These are phyloP conservation scores for Sylvilagus floridanus DNA, from an alignment of 2,797 vertebrate species.

Conservation along the genomic window DNA sequence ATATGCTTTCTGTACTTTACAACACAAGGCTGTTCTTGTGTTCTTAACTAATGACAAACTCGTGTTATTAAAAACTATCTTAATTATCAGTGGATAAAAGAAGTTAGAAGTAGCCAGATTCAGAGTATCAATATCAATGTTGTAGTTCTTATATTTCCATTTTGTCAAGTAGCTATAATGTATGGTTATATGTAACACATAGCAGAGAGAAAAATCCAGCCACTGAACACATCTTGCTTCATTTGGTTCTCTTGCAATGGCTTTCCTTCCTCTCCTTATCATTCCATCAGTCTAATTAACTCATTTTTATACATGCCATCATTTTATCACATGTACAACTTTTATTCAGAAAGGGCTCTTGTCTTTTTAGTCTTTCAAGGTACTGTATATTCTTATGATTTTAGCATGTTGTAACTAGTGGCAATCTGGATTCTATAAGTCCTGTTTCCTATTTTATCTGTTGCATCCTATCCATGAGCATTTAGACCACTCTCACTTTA, in stretches of 20 bases:
- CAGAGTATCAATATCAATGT: not conserved
- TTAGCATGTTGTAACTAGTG: not conserved
- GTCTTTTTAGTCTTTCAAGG: not conserved
- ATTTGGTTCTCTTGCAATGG: not conserved
- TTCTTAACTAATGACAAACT: not conserved
- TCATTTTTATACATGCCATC: not conserved
- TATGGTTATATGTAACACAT: conserved; percentile 28
- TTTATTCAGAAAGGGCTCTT: not conserved
- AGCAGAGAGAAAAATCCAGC: not conserved
- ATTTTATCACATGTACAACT: not conserved
- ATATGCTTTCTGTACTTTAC: conserved; percentile 7
- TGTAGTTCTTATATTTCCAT: not conserved
- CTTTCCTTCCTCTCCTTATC: not conserved
- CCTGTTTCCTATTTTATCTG: conserved; percentile 18
- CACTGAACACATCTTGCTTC: not conserved
- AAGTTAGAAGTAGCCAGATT: not conserved
- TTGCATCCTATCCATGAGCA: not conserved
- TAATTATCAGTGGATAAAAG: conserved; percentile 2
- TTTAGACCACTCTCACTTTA: not conserved
- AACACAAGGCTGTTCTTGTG: not conserved
- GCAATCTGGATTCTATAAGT: not conserved
- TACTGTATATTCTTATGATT: conserved; percentile 12
- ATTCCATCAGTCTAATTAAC: not conserved
- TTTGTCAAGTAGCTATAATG: not conserved
- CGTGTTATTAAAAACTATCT: not conserved